Evolutionary conservation across 2,113 vertebrate genomes (phyloP), one percentile per base, ranked within the genome.

Genomic region (Sardina pilchardus): DNA sequence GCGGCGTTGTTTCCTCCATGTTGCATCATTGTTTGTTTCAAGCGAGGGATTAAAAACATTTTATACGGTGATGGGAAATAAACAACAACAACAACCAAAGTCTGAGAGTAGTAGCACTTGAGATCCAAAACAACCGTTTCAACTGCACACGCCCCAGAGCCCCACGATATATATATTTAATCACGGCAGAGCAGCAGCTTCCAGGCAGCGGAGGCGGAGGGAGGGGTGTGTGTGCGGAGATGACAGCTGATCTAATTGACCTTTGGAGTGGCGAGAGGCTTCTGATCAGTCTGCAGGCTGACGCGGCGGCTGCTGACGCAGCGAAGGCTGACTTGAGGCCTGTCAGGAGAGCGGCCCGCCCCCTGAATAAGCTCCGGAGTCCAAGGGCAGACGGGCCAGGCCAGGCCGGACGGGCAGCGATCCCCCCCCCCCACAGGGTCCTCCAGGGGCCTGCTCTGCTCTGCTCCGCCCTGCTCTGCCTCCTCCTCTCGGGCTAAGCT

Each of bases 171-270:
- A 36, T 75, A 34, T 36, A 75, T 75, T 75, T 75, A 34, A 75
- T 75, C 14, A 75, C 3, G 34, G 30, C 10, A 2, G 63, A 75
- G 30, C 14, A 12, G 34, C 9, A 16, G 30, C 26, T 17, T 75
- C n/a, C 30, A 12, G 71, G 26, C 48, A 30, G 12, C 81, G n/a
- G n/a, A n/a, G n/a, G n/a, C n/a, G n/a, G n/a, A 82, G 4, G 45
- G 80, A 50, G 59, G 16, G 24, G 6, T n/a, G 43, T n/a, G 43
- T n/a, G 43, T 67, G 24, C 59, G 44, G 81, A 44, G 39, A 85
- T 84, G 87, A 83, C 87, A 86, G 85, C 26, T 17, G 71, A 88
- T 88, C 84, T 85, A 71, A 84, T 71, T 84, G 84, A 88, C 84
- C 87, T 88, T 86, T 88, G 82, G 53, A 78, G 53, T 81, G 17